Evolutionary conservation across 1,140 invertebrate genomes (phyloP).

Genomic region (Matsumurasca onukii): DNA sequence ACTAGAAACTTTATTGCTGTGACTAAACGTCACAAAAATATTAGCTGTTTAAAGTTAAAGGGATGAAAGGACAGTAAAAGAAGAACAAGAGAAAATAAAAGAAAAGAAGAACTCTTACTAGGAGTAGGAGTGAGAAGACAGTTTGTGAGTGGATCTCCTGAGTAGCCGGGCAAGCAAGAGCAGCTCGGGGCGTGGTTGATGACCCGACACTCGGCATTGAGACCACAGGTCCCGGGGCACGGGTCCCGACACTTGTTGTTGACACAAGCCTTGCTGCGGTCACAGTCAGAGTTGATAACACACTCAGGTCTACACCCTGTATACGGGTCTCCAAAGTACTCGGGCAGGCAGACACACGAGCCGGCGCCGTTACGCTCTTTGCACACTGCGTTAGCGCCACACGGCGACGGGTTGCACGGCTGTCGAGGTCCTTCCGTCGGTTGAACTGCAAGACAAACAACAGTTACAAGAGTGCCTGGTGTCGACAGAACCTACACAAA

Average conservation of each 20-base stretch:
- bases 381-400: conserved; percentile 72
- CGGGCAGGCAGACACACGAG: conserved; percentile 65
- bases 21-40: too few relatives aligned
- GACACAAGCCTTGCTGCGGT: conserved; percentile 64
- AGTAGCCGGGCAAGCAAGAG: conserved; percentile 59
- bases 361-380: conserved; percentile 71
- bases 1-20: too few relatives aligned
- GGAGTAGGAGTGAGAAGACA: conserved; percentile 15
- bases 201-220: conserved; percentile 68
- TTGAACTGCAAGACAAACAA: conserved; percentile 40
- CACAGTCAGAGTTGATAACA: conserved; percentile 68
- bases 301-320: conserved; percentile 62
- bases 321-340: conserved; percentile 70
- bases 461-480: neutral
- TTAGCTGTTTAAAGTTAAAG: too few relatives aligned
- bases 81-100: conserved; percentile 37
- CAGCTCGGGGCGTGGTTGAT: conserved; percentile 68
- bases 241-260: conserved; percentile 75
- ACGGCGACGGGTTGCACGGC: conserved; percentile 72
- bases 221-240: conserved; percentile 71
- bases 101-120: conserved; percentile 32
- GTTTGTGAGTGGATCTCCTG: conserved; percentile 46
- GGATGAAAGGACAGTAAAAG: conserved; percentile 3
- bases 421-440: conserved; percentile 50
- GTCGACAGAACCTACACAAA: neutral